Conservation (phyloP, 2,797 vertebrate species). For the Cuniculus paca region DNA sequence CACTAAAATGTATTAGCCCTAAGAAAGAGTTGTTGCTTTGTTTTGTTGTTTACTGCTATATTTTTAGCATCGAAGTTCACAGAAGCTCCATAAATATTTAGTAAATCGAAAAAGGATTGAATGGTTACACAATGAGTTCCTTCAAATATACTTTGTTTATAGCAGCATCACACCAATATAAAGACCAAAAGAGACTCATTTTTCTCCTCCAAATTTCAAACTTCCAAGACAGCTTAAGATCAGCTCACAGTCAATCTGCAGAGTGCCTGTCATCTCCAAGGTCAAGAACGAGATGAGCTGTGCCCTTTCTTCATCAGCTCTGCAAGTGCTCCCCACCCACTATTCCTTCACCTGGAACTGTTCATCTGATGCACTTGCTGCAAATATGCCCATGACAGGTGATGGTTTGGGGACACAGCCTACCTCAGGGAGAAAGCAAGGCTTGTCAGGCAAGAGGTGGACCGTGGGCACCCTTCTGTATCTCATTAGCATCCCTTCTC, state of each 20-base stretch:
- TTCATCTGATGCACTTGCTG: neutral
- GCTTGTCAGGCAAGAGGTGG: neutral
- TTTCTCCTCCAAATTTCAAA: slow-evolving; percentile 29
- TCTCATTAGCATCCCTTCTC: neutral
- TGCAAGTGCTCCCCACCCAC: neutral
- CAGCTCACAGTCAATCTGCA: neutral
- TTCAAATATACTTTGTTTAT: neutral
- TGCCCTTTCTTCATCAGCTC: neutral
- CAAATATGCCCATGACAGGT: neutral
- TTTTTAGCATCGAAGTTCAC: neutral
- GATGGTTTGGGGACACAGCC: neutral
- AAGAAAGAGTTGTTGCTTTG: neutral
- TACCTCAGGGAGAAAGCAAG: neutral
- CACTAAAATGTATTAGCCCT: neutral
- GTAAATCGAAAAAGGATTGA: neutral
- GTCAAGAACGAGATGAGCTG: neutral
- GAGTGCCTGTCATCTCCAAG: neutral
- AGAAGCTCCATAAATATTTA: neutral
- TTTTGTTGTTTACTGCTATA: neutral
- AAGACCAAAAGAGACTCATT: neutral
- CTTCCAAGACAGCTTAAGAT: neutral
- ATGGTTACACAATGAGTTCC: neutral
- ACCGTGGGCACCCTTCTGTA: neutral
- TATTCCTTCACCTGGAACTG: neutral
- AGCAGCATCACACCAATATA: neutral